A percentile compares a stretch with the other conserved stretches of the same genome.
Conservation (phyloP, 2,113 vertebrate genomes). For the Vombatus ursinus region DNA sequence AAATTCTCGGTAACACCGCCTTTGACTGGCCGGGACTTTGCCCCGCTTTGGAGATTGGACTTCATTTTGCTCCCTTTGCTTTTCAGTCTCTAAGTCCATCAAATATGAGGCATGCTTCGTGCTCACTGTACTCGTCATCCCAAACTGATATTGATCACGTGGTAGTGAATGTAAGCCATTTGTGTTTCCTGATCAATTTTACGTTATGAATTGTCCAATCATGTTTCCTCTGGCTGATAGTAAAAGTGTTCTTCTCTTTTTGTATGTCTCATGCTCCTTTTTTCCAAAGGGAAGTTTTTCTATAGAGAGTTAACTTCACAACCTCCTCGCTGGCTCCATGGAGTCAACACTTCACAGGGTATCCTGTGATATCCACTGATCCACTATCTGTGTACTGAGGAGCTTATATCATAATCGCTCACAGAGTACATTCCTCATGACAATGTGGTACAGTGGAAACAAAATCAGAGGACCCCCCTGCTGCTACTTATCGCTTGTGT, state of each 20-base stretch:
- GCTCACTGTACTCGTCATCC: constrained; percentile 44
- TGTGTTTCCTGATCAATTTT: constrained; percentile 58
- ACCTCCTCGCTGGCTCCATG: not conserved
- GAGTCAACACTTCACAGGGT: not conserved
- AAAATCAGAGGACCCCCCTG: not conserved
- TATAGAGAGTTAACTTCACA: not conserved
- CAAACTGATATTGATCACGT: constrained; percentile 46
- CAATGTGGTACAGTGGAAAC: not conserved
- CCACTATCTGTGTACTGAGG: not conserved
- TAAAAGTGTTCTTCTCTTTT: constrained; percentile 76
- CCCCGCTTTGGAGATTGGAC: constrained; percentile 23
- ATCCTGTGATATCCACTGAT: constrained; percentile 40
- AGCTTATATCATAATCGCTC: not conserved
- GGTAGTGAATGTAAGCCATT: constrained; percentile 66
- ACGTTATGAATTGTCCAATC: constrained; percentile 70
- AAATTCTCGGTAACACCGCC: constrained; percentile 53
- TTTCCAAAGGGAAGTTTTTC: constrained; percentile 73
- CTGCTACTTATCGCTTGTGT: not conserved
- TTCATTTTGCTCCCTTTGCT: constrained; percentile 34
- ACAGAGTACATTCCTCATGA: not conserved
- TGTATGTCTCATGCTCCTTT: constrained; percentile 71
- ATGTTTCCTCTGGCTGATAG: constrained; percentile 73
- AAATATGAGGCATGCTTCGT: constrained; percentile 70
- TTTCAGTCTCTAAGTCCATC: constrained; percentile 67
- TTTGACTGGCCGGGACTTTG: constrained; percentile 46